Evolutionary conservation across 2,888 invertebrate species (phyloP), one percentile per base, ranked within the genome.

Genomic region (Acronicta alni): DNA sequence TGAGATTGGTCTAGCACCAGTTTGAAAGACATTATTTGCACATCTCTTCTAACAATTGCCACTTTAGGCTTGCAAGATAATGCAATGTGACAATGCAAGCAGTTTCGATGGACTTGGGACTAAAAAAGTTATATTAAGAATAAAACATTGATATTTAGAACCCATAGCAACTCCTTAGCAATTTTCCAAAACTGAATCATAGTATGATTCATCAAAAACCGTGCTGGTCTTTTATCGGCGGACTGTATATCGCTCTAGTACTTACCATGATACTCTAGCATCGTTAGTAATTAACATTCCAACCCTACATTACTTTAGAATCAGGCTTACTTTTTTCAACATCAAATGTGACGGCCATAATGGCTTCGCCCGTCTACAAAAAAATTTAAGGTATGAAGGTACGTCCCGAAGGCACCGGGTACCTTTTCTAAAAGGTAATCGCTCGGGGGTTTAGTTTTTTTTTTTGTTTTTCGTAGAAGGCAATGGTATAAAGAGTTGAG

Each of bases 391-490:
- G 83, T 83, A 83, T 77, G 77, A 78, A 82, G 84, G 80, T 64
- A 58, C 64, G 60, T 87, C 87, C 85, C 88, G 81, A 77, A 85
- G 87, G 79, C 70, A 55, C 39, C 59, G 53, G 87, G 85, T 85
- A 83, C 88, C 87, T 89, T 89, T 90, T 88, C 88, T 87, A 87
- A 89, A 92, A 90, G 88, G 90, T 91, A 91, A 91, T 91, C 88
- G 88, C 75, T 83, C 69, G 80, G 76, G 82, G 84, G 81, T 69
- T 83, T 79, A 71, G 70, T 74, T 80, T 86, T 88, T 86, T 88
- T 89, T 89, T 85, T 86, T 86, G 79, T 68, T 63, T 81, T 89
- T 85, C 88, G 76, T 86, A 79, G 88, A 88, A 88, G 84, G 83
- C 77, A 63, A 75, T 80, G 80, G 79, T 71, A 91, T 90, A 92